A percentile compares a stretch with the other conserved stretches of the same genome.
phyloP scores from a whole-genome alignment of 2,888 invertebrate genomes.

The Agonopterix heracliana region DNA sequence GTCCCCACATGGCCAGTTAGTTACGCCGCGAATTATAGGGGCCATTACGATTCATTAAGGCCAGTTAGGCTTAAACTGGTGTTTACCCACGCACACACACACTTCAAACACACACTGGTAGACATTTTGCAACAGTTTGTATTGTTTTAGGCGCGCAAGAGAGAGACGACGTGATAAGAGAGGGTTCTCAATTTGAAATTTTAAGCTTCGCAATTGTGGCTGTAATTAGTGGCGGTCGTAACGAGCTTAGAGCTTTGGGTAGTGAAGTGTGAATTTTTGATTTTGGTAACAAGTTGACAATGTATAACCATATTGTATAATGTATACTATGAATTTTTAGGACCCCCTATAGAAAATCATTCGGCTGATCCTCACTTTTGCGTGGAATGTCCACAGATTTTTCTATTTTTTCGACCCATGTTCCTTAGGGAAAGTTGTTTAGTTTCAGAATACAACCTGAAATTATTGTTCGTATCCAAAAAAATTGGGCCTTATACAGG shows the following conservation, averaged over 20 bases:
- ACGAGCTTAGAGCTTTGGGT: slow-evolving; percentile 56
- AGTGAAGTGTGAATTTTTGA: slow-evolving; percentile 54
- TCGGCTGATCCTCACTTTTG: no score
- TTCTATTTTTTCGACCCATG: no score
- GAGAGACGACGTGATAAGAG: slow-evolving; percentile 32
- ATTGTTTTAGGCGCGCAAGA: slow-evolving; percentile 50
- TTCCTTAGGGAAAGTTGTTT: no score
- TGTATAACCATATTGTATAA: no score
- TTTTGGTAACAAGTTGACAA: slow-evolving; percentile 19
- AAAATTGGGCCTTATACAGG: no score
- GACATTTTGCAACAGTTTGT: slow-evolving; percentile 52
- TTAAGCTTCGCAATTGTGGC: slow-evolving; percentile 59
- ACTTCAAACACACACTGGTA: slow-evolving; percentile 25
- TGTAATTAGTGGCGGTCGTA: slow-evolving; percentile 64
- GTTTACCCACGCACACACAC: slow-evolving; percentile 70
- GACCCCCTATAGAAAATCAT: no score
- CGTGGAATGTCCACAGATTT: no score
- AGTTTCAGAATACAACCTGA: no score
- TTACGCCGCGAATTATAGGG: slow-evolving; percentile 78
- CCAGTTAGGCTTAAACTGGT: slow-evolving; percentile 78
- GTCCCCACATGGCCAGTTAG: slow-evolving; percentile 75
- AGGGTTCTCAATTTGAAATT: slow-evolving; percentile 53
- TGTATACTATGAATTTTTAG: no score
- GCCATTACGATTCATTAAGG: slow-evolving; percentile 78
- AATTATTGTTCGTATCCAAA: no score